Evolutionary conservation across 1,140 invertebrate species (phyloP).

Genomic region (Notospermus geniculatus): DNA sequence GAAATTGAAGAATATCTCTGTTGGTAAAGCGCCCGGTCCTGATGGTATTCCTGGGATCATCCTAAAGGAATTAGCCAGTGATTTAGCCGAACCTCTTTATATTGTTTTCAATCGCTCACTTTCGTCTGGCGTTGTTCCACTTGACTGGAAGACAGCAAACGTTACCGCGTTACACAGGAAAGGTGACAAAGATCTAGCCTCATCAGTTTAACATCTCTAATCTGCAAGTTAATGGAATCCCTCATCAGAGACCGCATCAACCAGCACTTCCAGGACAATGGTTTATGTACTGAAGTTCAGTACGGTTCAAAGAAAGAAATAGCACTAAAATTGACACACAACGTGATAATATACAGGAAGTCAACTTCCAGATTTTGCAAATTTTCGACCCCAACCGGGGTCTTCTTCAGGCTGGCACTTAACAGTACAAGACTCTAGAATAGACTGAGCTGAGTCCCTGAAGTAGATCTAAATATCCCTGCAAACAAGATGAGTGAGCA

Average conservation of each 20-base stretch:
- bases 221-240: background rate
- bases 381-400: too few relatives aligned
- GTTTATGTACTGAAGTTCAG: background rate
- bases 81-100: background rate
- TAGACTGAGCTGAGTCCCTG: too few relatives aligned
- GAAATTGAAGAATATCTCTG: background rate
- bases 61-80: too few relatives aligned
- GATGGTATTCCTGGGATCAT: background rate
- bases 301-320: too few relatives aligned
- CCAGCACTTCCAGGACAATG: background rate
- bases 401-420: too few relatives aligned
- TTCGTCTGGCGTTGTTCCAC: background rate
- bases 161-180: background rate
- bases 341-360: too few relatives aligned
- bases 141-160: background rate
- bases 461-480: too few relatives aligned
- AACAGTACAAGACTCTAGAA: too few relatives aligned
- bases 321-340: too few relatives aligned
- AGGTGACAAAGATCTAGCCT: background rate
- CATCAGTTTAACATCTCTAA: background rate
- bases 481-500: too few relatives aligned
- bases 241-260: background rate
- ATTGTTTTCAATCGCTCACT: background rate
- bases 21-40: background rate
- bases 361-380: too few relatives aligned